Evolutionary conservation across 2,113 vertebrate genomes (phyloP).

Genomic region (Tapirus terrestris): DNA sequence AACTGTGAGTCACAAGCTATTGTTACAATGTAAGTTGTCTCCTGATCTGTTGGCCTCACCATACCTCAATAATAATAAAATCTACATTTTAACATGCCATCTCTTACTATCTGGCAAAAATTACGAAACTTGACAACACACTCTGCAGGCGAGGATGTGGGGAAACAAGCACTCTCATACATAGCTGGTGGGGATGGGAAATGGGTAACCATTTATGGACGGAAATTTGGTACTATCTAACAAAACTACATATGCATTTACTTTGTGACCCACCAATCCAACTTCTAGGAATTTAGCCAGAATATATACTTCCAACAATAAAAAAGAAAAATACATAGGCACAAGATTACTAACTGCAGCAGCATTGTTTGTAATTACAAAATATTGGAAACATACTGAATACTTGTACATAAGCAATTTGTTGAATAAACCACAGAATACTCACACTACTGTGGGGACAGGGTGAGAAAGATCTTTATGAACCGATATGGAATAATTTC

Average conservation of each 20-base stretch:
- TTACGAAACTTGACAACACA: not conserved
- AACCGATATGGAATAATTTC: not conserved
- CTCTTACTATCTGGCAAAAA: not conserved
- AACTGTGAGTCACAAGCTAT: not conserved
- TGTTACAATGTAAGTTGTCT: not conserved
- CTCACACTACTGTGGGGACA: not conserved
- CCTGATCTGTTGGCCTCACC: not conserved
- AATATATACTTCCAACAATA: not conserved
- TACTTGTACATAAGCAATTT: not conserved
- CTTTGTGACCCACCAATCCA: not conserved
- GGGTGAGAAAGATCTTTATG: not conserved
- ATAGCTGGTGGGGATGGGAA: not conserved
- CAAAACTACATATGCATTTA: not conserved
- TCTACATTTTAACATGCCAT: not conserved
- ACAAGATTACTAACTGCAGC: not conserved
- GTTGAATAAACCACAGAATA: not conserved
- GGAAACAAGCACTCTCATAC: not conserved
- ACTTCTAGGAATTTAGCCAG: not conserved
- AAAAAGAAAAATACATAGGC: not conserved
- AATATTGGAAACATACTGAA: not conserved
- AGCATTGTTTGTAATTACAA: not conserved
- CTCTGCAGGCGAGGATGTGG: not conserved
- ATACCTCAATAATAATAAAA: not conserved
- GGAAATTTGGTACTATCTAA: not conserved
- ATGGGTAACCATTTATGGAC: not conserved